phyloP scores from a whole-genome alignment of 1,140 invertebrate genomes.

The Euschistus heros region DNA sequence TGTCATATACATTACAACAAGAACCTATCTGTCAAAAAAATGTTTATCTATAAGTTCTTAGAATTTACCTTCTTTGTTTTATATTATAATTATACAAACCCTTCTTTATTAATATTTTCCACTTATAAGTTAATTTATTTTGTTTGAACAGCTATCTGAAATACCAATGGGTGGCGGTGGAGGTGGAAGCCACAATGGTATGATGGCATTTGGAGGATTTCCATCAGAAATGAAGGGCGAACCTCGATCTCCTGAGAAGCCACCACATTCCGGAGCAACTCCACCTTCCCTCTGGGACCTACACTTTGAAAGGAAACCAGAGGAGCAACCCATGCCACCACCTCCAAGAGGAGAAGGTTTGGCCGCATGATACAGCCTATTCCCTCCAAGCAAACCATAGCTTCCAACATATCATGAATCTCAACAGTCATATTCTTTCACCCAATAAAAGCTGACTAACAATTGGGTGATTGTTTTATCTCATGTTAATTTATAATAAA shows the following conservation, averaged over 20 bases:
- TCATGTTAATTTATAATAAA: too few relatives aligned
- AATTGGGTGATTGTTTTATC: too few relatives aligned
- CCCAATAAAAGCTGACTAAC: neutral
- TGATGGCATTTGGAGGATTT: slow-evolving; percentile 24
- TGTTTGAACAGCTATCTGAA: slow-evolving; percentile 15
- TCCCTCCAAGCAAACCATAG: slow-evolving; percentile 12
- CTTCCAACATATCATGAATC: slow-evolving; percentile 4
- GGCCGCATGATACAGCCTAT: slow-evolving; percentile 36
- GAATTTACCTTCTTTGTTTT: too few relatives aligned
- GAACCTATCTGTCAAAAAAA: too few relatives aligned
- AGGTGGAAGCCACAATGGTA: slow-evolving; percentile 23
- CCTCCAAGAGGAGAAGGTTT: slow-evolving; percentile 40
- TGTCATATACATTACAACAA: too few relatives aligned
- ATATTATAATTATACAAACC: too few relatives aligned
- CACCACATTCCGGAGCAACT: slow-evolving; percentile 20
- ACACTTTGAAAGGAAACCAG: slow-evolving; percentile 30
- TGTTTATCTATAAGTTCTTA: too few relatives aligned
- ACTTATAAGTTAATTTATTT: neutral
- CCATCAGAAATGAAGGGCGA: slow-evolving; percentile 24
- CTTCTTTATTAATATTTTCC: too few relatives aligned
- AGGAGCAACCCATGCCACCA: slow-evolving; percentile 32
- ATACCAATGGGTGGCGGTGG: slow-evolving; percentile 23
- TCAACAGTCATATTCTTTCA: neutral
- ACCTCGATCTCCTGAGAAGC: slow-evolving; percentile 27
- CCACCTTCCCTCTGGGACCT: slow-evolving; percentile 32